These are phyloP conservation scores for Acromyrmex echinatior DNA, from an alignment of 1,140 invertebrate genomes.

Conservation along the genomic window DNA sequence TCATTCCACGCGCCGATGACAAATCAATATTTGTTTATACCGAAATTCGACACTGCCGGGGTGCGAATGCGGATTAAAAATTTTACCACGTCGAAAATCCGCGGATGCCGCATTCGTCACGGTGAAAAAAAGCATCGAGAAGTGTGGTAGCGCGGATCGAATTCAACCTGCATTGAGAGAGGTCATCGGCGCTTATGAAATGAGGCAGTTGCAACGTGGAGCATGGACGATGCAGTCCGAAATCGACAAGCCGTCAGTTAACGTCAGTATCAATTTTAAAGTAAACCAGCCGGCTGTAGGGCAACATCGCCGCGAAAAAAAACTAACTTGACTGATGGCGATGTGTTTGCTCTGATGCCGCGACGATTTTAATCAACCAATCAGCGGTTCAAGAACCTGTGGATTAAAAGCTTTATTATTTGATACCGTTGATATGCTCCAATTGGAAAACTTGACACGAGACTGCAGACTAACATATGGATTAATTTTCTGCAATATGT, in stretches of 20 bases:
- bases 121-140: neutral
- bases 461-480: neutral
- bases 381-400: conserved; percentile 48
- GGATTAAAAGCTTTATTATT: conserved; percentile 23
- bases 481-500: neutral
- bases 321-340: conserved; percentile 56
- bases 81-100: conserved; percentile 12
- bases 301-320: conserved; percentile 45
- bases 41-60: neutral
- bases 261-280: conserved; percentile 73
- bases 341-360: conserved; percentile 33
- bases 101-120: neutral
- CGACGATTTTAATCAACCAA: conserved; percentile 58
- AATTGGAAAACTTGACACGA: neutral
- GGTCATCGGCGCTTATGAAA: conserved; percentile 50
- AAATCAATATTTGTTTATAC: conserved; percentile 34
- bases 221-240: conserved; percentile 33
- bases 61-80: conserved; percentile 37
- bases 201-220: conserved; percentile 34
- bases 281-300: conserved; percentile 66
- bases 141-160: neutral
- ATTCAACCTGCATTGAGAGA: conserved; percentile 1
- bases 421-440: neutral
- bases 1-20: neutral
- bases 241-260: conserved; percentile 74